Percentiles rank a stretch among this genome's conserved stretches.
These are phyloP conservation scores for Gobio occitaniae DNA, from an alignment of 2,797 vertebrate species.

Conservation along the genomic window DNA sequence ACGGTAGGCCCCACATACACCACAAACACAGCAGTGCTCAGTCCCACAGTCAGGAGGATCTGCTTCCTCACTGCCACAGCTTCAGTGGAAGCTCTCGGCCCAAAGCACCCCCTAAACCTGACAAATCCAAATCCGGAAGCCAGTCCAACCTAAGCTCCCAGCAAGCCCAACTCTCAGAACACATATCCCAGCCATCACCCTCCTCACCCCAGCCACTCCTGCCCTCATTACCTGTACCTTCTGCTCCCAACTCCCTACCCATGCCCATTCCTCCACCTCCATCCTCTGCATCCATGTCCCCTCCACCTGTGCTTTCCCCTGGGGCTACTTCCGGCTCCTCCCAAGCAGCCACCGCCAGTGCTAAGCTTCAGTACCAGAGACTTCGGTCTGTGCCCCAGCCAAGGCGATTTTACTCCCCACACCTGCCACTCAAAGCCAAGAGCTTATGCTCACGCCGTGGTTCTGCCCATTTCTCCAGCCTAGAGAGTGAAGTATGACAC, in stretches of 20 bases:
- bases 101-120: conserved; percentile 78
- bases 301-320: conserved; percentile 78
- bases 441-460: conserved; percentile 90
- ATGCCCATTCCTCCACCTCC: conserved; percentile 82
- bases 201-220: conserved; percentile 78
- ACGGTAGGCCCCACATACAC: conserved; percentile 76
- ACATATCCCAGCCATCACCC: conserved; percentile 73
- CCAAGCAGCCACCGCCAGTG: conserved; percentile 81
- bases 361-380: conserved; percentile 92
- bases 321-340: conserved; percentile 78
- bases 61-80: conserved; percentile 84
- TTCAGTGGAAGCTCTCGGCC: conserved; percentile 78
- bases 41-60: conserved; percentile 83
- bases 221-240: conserved; percentile 68
- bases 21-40: conserved; percentile 75
- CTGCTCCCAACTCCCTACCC: conserved; percentile 79
- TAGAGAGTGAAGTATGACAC: conserved; percentile 96
- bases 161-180: conserved; percentile 61
- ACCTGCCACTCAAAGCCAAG: conserved; percentile 88
- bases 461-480: conserved; percentile 93
- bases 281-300: conserved; percentile 77
- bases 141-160: conserved; percentile 84
- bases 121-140: conserved; percentile 80
- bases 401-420: conserved; percentile 86
- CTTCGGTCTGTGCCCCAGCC: conserved; percentile 84